These are phyloP conservation scores for Amorpha juglandis DNA, from an alignment of 2,888 invertebrate species.

Conservation along the genomic window DNA sequence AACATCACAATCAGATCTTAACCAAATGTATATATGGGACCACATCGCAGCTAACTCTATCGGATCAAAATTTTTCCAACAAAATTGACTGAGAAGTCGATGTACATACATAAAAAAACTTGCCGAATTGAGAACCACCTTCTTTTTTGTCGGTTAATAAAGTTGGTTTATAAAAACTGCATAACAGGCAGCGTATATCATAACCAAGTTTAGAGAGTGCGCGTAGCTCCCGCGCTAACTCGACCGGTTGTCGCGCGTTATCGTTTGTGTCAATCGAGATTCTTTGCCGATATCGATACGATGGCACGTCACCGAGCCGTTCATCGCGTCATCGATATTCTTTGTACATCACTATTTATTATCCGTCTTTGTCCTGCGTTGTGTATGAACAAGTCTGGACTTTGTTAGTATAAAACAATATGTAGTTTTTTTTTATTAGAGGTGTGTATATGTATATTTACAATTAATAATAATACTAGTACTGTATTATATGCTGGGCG, in stretches of 20 bases:
- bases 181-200: neutral
- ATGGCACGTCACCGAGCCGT: slow-evolving; percentile 24
- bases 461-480: no score
- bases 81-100: no score
- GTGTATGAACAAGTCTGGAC: neutral
- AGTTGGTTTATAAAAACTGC: no score
- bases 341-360: slow-evolving; percentile 25
- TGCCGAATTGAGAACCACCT: no score
- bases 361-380: slow-evolving; percentile 17
- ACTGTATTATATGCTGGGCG: no score
- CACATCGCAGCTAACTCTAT: no score
- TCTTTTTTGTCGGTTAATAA: no score
- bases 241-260: slow-evolving; percentile 24
- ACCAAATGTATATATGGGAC: no score
- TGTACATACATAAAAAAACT: no score
- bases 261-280: slow-evolving; percentile 27
- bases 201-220: neutral
- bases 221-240: slow-evolving; percentile 14
- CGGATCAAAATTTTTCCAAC: no score
- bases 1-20: no score
- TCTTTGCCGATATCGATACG: slow-evolving; percentile 25
- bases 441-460: no score
- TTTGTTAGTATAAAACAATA: neutral
- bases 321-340: slow-evolving; percentile 27
- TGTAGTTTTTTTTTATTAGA: neutral